phyloP scores from a whole-genome alignment of 2,113 vertebrate species.

The Cairina moschata region DNA sequence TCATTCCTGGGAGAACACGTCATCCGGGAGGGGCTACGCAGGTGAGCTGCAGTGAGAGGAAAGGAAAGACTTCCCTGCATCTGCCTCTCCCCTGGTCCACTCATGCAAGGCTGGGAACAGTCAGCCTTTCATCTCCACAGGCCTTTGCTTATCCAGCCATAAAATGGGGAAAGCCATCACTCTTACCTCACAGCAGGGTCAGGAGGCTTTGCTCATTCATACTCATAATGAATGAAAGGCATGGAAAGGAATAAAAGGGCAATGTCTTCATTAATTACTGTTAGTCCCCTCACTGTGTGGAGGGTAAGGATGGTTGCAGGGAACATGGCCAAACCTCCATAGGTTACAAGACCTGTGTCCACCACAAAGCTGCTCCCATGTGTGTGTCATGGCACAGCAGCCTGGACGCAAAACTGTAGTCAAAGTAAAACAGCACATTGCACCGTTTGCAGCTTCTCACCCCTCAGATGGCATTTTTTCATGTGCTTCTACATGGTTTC shows the following conservation, averaged over 20 bases:
- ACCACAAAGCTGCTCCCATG: background rate
- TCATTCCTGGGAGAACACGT: background rate
- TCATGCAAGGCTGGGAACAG: background rate
- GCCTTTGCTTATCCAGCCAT: background rate
- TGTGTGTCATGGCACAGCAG: fast-evolving
- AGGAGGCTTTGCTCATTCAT: background rate
- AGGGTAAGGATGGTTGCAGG: background rate
- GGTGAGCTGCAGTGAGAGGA: background rate
- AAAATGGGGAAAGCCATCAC: background rate
- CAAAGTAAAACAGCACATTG: background rate
- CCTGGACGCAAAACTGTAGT: background rate
- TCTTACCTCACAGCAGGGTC: background rate
- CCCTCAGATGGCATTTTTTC: background rate
- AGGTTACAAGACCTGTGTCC: background rate
- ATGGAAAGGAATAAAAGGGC: background rate
- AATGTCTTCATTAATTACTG: background rate
- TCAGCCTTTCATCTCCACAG: background rate
- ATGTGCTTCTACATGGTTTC: background rate
- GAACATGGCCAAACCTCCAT: background rate
- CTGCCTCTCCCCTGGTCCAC: background rate
- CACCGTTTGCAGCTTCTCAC: background rate
- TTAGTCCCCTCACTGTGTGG: background rate
- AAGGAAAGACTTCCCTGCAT: background rate
- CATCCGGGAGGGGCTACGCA: background rate
- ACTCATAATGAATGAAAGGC: background rate